phyloP scores from a whole-genome alignment of 2,888 invertebrate species.

The Odontocerum albicorne region DNA sequence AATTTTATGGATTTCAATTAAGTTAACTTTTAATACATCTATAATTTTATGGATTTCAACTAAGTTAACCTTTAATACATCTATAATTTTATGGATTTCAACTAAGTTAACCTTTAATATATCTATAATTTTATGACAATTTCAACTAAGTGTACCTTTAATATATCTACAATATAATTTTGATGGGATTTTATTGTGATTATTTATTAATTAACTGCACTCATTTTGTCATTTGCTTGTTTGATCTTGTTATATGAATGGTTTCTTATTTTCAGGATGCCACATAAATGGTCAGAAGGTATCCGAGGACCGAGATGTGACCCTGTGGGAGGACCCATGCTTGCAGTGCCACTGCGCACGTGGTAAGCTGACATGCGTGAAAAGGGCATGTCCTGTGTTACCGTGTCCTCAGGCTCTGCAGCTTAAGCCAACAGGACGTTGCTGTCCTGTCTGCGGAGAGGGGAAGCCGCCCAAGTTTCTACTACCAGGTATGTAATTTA shows the following conservation, averaged over 20 bases:
- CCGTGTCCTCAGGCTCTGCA: slow-evolving; percentile 76
- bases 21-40: no score
- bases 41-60: no score
- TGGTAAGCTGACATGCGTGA: slow-evolving; percentile 74
- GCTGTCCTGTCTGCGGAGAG: slow-evolving; percentile 65
- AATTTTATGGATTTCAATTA: no score
- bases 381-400: slow-evolving; percentile 86
- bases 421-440: slow-evolving; percentile 73
- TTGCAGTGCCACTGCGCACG: slow-evolving; percentile 78
- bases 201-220: no score
- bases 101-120: no score
- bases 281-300: slow-evolving; percentile 81
- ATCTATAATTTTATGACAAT: no score
- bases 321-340: slow-evolving; percentile 83
- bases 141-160: no score
- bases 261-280: slow-evolving; percentile 75
- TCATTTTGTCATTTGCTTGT: no score
- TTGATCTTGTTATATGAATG: neutral
- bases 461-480: slow-evolving; percentile 56
- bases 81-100: no score
- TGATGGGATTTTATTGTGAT: no score
- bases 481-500: slow-evolving; percentile 43
- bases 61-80: no score
- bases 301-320: slow-evolving; percentile 77
- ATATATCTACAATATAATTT: no score